phyloP scores from a whole-genome alignment of 2,797 vertebrate species.

The Sebastolobus alascanus region DNA sequence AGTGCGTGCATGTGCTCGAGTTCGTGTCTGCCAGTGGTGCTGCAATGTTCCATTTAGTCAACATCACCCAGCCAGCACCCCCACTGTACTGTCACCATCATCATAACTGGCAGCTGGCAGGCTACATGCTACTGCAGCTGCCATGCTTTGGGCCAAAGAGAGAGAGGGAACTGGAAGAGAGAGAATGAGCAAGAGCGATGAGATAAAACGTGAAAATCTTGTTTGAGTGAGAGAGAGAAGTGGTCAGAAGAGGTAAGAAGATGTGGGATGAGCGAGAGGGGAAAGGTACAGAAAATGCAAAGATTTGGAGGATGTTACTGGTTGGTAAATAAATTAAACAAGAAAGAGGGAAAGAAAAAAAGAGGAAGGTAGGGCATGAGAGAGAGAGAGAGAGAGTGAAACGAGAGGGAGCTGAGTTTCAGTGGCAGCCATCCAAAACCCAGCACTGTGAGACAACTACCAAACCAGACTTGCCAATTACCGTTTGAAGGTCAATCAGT shows the following conservation, averaged over 20 bases:
- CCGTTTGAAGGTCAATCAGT: conserved; percentile 74
- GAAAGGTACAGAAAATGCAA: neutral
- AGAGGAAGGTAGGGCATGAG: neutral
- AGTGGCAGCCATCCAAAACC: conserved; percentile 60
- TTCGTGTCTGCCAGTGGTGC: conserved; percentile 64
- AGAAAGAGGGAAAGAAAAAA: conserved; percentile 1
- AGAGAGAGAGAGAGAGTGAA: neutral
- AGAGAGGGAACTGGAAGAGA: conserved; percentile 11
- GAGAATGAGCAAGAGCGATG: conserved; percentile 17
- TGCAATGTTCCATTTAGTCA: conserved; percentile 76
- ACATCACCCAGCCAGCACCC: conserved; percentile 65
- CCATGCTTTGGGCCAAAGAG: conserved; percentile 43
- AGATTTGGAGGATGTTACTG: conserved; percentile 14
- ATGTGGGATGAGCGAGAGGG: conserved; percentile 1
- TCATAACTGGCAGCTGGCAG: conserved; percentile 70
- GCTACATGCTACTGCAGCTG: conserved; percentile 65
- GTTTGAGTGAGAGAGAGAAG: neutral
- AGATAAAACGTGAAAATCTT: conserved; percentile 19
- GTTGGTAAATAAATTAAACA: conserved; percentile 18
- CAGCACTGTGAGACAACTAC: conserved; percentile 48
- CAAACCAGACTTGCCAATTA: conserved; percentile 65
- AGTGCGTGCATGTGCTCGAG: neutral
- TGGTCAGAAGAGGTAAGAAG: neutral
- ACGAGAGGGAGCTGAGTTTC: conserved; percentile 20
- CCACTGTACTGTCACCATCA: conserved; percentile 60